A percentile compares a stretch with the other conserved stretches of the same genome.
Evolutionary conservation across 2,888 invertebrate genomes (phyloP).

Genomic region (Pterobdella sp.): DNA sequence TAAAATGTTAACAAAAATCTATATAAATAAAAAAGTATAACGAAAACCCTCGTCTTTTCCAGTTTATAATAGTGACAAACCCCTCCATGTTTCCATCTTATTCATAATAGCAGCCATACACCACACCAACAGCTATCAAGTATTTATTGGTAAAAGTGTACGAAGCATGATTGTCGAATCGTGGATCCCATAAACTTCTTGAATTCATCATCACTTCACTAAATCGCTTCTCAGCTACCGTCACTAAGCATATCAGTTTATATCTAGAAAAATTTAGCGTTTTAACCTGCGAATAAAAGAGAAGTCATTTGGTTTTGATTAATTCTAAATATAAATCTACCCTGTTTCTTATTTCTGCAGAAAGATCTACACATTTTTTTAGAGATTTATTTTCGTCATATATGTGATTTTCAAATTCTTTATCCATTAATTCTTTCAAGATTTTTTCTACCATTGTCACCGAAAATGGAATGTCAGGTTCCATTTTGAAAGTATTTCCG

Average conservation of each 20-base stretch:
- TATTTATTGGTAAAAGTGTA: conserved; percentile 27
- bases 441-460: conserved; percentile 19
- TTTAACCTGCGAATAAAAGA: conserved; percentile 33
- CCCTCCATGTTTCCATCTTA: conserved; percentile 18
- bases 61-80: too few relatives aligned
- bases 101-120: conserved; percentile 31
- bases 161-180: conserved; percentile 34
- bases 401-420: conserved; percentile 5
- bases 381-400: conserved; percentile 14
- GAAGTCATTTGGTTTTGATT: not conserved
- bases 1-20: not conserved
- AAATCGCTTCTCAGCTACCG: conserved; percentile 37
- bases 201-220: conserved; percentile 37
- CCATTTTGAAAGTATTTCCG: conserved; percentile 22
- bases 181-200: conserved; percentile 38
- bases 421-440: conserved; percentile 1
- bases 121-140: conserved; percentile 24
- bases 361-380: conserved; percentile 12
- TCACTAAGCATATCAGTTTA: conserved; percentile 37
- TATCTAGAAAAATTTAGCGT: conserved; percentile 36
- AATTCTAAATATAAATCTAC: not conserved
- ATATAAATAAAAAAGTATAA: too few relatives aligned
- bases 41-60: too few relatives aligned
- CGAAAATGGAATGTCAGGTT: conserved; percentile 17
- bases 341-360: conserved; percentile 18